Conservation (phyloP, 2,113 vertebrate genomes). For the Caretta caretta region DNA sequence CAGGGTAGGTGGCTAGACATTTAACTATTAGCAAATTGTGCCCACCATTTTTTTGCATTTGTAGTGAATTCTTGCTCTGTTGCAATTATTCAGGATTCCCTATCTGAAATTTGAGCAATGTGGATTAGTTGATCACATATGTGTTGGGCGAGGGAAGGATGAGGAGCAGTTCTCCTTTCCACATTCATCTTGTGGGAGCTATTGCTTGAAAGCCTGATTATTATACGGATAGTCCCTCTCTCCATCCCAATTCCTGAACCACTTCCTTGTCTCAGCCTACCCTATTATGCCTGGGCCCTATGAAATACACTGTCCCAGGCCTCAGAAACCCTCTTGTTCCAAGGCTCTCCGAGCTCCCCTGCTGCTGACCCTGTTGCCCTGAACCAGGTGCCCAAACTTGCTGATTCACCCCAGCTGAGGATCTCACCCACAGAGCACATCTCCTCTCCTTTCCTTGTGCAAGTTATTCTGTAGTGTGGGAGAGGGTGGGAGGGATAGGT, state of each 20-base stretch:
- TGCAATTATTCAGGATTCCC: not conserved
- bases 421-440: not conserved
- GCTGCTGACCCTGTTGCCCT: not conserved
- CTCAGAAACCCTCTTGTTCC: not conserved
- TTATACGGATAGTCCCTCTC: not conserved
- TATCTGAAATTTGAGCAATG: not conserved
- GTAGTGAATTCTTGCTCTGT: not conserved
- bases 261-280: not conserved
- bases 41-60: not conserved
- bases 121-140: no score
- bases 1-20: not conserved
- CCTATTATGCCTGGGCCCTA: not conserved
- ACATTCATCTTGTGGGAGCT: not conserved
- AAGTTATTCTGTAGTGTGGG: not conserved
- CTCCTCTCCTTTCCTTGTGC: not conserved
- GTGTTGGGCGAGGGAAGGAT: not conserved
- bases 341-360: not conserved
- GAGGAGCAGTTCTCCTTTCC: not conserved
- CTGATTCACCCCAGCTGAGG: not conserved
- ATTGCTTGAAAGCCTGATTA: not conserved
- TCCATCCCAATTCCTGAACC: not conserved
- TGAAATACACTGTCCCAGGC: not conserved
- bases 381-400: not conserved
- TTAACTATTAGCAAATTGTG: not conserved
- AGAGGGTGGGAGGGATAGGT: not conserved